Conservation (phyloP, 2,797 vertebrate species). For the Lycodopsis pacificus region DNA sequence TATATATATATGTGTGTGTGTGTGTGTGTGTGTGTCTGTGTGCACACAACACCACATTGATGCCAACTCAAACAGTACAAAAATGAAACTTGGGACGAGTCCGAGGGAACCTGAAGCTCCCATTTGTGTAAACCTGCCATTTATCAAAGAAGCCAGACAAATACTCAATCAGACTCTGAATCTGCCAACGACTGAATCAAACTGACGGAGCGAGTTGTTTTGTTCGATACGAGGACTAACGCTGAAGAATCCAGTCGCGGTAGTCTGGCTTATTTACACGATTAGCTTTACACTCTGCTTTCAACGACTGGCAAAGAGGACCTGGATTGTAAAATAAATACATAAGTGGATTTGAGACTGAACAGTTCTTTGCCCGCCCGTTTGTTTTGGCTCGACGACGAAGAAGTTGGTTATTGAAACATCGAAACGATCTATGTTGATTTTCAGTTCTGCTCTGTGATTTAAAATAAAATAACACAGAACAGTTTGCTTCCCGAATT, state of each 20-base stretch:
- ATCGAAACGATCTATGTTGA: conserved; percentile 59
- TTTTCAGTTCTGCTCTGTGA: conserved; percentile 74
- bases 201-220: conserved; percentile 20
- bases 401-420: conserved; percentile 47
- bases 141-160: conserved; percentile 54
- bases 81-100: conserved; percentile 42
- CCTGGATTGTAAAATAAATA: conserved; percentile 65
- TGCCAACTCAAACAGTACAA: conserved; percentile 9
- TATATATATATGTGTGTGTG: too few relatives aligned
- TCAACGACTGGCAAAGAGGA: conserved; percentile 60
- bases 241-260: conserved; percentile 70
- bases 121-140: conserved; percentile 43
- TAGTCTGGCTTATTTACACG: conserved; percentile 74
- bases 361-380: conserved; percentile 46
- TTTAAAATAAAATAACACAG: conserved; percentile 75
- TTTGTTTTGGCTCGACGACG: conserved; percentile 46
- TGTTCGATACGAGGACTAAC: conserved; percentile 76
- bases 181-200: conserved; percentile 38
- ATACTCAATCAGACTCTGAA: conserved; percentile 51
- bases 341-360: conserved; percentile 67
- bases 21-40: too few relatives aligned
- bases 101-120: conserved; percentile 54
- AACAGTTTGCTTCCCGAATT: conserved; percentile 73
- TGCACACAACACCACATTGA: conserved; percentile 23
- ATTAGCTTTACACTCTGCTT: conserved; percentile 75